Conservation (phyloP, 2,888 invertebrate species). For the Thecophora atra region DNA sequence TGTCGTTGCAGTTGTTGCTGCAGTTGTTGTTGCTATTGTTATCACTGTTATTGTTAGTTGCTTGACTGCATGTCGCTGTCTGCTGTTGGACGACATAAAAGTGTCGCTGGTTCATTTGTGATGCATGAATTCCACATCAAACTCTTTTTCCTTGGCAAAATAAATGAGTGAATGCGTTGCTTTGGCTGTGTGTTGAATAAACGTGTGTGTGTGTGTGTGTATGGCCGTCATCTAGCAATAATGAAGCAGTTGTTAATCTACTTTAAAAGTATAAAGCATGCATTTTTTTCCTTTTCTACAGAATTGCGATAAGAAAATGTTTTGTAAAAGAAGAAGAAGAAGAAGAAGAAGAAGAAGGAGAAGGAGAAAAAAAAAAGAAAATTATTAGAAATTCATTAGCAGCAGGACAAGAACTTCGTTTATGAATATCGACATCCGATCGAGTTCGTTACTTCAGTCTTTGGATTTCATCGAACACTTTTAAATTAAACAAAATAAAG, state of each 20-base stretch:
- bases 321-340: no score
- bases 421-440: background rate
- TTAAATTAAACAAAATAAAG: background rate
- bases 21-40: background rate
- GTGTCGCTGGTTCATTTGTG: conserved; percentile 34
- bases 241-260: conserved; percentile 23
- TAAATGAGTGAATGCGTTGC: background rate
- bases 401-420: background rate
- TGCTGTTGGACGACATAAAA: conserved; percentile 26
- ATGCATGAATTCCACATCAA: conserved; percentile 14
- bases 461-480: background rate
- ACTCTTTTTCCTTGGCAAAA: background rate
- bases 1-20: conserved; percentile 14
- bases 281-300: no score
- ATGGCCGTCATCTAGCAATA: background rate
- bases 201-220: conserved; percentile 3
- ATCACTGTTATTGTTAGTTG: background rate
- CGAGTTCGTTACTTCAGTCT: conserved; percentile 26
- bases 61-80: background rate
- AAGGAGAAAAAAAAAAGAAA: no score
- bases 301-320: no score
- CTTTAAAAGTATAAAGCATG: conserved; percentile 1
- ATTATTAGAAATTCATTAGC: no score
- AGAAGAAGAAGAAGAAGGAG: no score
- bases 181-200: background rate